These are phyloP conservation scores for Betta splendens DNA, from an alignment of 2,797 vertebrate genomes.

Conservation along the genomic window DNA sequence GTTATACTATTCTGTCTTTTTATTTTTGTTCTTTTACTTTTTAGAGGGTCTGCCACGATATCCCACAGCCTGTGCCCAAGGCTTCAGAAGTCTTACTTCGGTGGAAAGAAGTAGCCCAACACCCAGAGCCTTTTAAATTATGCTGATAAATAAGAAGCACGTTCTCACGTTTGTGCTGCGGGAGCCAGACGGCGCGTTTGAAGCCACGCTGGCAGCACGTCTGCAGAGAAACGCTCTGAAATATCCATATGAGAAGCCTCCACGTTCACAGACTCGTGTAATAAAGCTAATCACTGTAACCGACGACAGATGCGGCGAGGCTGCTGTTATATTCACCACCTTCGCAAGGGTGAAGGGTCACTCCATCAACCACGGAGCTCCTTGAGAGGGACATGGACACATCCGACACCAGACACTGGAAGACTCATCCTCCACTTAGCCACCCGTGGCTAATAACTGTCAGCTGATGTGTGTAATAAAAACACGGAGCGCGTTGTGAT, in stretches of 20 bases:
- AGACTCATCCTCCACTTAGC: slow-evolving; percentile 62
- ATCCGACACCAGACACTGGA: slow-evolving; percentile 66
- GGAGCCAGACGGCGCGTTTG: not conserved
- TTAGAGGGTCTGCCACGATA: not conserved
- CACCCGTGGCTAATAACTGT: slow-evolving; percentile 77
- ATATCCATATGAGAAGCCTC: not conserved
- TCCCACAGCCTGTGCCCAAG: not conserved
- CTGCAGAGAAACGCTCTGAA: too few species aligned
- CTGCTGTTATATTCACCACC: slow-evolving; percentile 52
- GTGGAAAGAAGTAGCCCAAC: not conserved
- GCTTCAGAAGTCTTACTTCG: not conserved
- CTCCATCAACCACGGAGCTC: slow-evolving; percentile 61
- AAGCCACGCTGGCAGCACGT: not conserved
- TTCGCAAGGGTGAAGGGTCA: slow-evolving; percentile 64
- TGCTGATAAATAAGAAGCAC: not conserved
- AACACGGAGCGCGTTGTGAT: slow-evolving; percentile 59
- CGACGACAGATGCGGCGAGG: slow-evolving; percentile 24
- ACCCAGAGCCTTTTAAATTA: not conserved
- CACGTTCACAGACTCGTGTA: not conserved
- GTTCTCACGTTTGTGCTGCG: not conserved
- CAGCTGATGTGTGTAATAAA: slow-evolving; percentile 72
- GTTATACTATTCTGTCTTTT: not conserved
- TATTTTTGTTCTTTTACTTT: slow-evolving; percentile 8
- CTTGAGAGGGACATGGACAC: slow-evolving; percentile 64
- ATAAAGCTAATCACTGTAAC: too few species aligned